These are phyloP conservation scores for Thomomys bottae DNA, from an alignment of 2,113 vertebrate species.

Conservation along the genomic window DNA sequence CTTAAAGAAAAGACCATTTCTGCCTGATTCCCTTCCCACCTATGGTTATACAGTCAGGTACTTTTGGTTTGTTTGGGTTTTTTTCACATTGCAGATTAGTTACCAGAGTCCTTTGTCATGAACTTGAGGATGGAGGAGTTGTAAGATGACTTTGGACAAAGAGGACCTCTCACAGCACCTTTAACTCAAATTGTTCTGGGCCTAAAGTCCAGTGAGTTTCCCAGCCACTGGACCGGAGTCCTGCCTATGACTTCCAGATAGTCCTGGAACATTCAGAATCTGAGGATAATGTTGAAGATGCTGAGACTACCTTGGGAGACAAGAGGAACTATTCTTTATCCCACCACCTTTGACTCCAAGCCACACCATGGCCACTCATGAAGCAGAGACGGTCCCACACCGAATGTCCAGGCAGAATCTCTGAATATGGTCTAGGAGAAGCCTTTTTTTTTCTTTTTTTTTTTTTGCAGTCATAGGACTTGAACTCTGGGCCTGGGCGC, in stretches of 20 bases:
- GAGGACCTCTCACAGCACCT: not conserved
- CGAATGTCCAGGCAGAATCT: too few species aligned
- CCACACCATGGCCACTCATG: not conserved
- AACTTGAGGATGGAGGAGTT: not conserved
- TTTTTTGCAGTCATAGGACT: too few species aligned
- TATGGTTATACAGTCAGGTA: too few species aligned
- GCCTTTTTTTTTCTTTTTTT: too few species aligned
- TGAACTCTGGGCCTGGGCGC: too few species aligned
- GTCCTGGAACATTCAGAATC: not conserved
- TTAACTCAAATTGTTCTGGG: not conserved
- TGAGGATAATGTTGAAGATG: not conserved
- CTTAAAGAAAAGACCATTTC: not conserved
- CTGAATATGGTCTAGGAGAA: fast-evolving
- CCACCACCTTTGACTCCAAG: not conserved
- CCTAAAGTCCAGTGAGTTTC: not conserved
- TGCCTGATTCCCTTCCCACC: not conserved
- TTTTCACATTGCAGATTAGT: not conserved
- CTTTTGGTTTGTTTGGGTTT: too few species aligned
- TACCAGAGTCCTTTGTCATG: not conserved
- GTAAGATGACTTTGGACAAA: not conserved
- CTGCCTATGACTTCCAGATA: not conserved
- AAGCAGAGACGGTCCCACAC: not conserved
- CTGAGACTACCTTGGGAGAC: not conserved
- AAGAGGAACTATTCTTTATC: not conserved
- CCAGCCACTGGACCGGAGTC: not conserved